phyloP scores from a whole-genome alignment of 2,797 vertebrate species.

The Hemitrygon akajei region DNA sequence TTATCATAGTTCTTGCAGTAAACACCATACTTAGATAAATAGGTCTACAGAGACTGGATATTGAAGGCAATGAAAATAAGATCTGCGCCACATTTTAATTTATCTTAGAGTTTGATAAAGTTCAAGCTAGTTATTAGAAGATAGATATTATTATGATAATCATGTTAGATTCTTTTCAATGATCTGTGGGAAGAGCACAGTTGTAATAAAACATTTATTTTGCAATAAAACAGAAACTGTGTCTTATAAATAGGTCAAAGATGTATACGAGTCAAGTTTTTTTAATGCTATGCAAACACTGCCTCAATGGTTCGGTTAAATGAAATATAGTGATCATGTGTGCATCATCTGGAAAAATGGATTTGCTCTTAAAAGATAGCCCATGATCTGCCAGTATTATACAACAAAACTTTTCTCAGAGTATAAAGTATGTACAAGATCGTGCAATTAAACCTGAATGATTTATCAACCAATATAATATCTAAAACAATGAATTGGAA shows the following conservation, averaged over 20 bases:
- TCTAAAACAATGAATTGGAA: not conserved
- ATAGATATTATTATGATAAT: slow-evolving; percentile 11
- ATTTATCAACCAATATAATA: slow-evolving; percentile 23
- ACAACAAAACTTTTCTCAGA: not conserved
- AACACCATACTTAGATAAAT: slow-evolving; percentile 32
- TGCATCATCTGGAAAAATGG: not conserved
- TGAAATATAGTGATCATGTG: not conserved
- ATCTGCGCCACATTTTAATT: slow-evolving; percentile 24
- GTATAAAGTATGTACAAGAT: not conserved
- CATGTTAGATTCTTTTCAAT: slow-evolving; percentile 8
- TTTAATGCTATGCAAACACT: slow-evolving; percentile 24
- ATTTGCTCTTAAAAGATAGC: slow-evolving; percentile 9
- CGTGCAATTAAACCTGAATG: not conserved
- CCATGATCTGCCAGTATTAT: not conserved
- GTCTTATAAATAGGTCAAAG: slow-evolving; percentile 3
- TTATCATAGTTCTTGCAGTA: slow-evolving; percentile 41
- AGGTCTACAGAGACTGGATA: slow-evolving; percentile 13
- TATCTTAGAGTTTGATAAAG: slow-evolving; percentile 26
- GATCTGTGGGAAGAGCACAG: slow-evolving; percentile 1
- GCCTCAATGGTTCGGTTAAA: not conserved
- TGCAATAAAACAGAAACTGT: not conserved
- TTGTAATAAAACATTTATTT: slow-evolving; percentile 30
- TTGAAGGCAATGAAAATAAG: slow-evolving; percentile 18
- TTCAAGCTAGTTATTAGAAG: slow-evolving; percentile 3
- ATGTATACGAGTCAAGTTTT: not conserved